Evolutionary conservation across 2,113 vertebrate species (phyloP), one percentile per base, ranked within the genome.

Genomic region (Poicephalus meyeri): DNA sequence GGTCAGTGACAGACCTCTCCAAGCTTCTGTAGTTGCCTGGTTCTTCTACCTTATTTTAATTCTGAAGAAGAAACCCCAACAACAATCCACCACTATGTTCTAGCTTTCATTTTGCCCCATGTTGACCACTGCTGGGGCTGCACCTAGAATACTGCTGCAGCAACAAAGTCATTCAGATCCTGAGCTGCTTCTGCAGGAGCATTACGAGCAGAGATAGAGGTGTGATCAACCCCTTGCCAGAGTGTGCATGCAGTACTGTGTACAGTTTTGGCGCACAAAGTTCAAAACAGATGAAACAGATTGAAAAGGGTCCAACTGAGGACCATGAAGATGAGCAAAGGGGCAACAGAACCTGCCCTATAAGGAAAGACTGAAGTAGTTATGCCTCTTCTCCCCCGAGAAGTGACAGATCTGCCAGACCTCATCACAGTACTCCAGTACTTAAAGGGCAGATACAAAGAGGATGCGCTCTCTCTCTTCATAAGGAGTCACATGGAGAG

Each of bases 51-150:
- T 7, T 47, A 21, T 72, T 55, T 41, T 12, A 31, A 13, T 31
- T 41, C 8, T 42, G 58, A 49, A 73, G n/a, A 14, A 71, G 64
- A 55, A n/a, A 19, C 47, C 19, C 7, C 18, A 13, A 31, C 49
- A n/a, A 35, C 23, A 56, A 49, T 52, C 5, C 23, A 87, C 3
- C 16, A 35, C 42, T 41, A 11, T 21, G 9, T 16, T 66, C 21
- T 35, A 37, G 42, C 31, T 72, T 76, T 56, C 25, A 64, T 41
- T 63, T 52, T 47, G 7, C 20, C 19, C 13, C 33, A 17, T 26
- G 9, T 10, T 50, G 0, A 1, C 12, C 8, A 10, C 17, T 52
- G 10, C 8, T 65, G 60, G n/a, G 47, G 33, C n/a, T n/a, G 20
- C 21, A 15, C 56, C 13, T 35, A 13, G 21, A 60, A 35, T 60